phyloP scores from a whole-genome alignment of 2,113 vertebrate genomes.

The Microcebus lehilahytsara region DNA sequence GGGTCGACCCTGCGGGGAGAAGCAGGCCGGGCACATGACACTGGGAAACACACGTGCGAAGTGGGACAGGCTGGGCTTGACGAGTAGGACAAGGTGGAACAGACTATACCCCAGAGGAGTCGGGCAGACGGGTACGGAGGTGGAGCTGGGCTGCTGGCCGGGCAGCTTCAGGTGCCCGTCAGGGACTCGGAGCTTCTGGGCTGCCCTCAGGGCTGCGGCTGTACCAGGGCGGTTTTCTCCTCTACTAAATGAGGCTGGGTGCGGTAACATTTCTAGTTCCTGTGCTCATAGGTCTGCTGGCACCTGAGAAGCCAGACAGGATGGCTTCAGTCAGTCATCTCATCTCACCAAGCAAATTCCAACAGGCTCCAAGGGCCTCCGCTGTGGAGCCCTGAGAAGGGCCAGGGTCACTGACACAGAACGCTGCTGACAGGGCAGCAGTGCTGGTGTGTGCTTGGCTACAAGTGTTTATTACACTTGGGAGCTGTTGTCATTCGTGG shows the following conservation, averaged over 20 bases:
- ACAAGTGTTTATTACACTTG: not conserved
- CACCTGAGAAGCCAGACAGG: not conserved
- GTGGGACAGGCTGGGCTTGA: not conserved
- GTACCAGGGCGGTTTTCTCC: not conserved
- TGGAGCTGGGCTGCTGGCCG: fast-evolving
- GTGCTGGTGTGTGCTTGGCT: not conserved
- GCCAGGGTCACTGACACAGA: not conserved
- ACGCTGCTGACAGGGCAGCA: fast-evolving
- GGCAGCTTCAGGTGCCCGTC: not conserved
- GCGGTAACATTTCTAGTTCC: fast-evolving
- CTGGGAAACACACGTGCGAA: fast-evolving
- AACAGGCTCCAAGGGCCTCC: not conserved
- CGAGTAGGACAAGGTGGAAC: not conserved
- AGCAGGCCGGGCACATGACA: not conserved
- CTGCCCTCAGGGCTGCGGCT: too few species aligned
- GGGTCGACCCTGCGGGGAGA: not conserved
- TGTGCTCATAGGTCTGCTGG: not conserved
- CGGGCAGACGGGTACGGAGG: not conserved
- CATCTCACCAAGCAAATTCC: not conserved
- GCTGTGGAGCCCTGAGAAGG: fast-evolving
- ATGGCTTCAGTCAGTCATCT: not conserved
- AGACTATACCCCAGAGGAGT: not conserved
- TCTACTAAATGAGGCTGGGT: not conserved
- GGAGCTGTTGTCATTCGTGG: not conserved
- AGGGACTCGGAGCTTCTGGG: not conserved